Conservation (phyloP, 92 coral and sea anemone genomes). For the Paragorgia papillata region DNA sequence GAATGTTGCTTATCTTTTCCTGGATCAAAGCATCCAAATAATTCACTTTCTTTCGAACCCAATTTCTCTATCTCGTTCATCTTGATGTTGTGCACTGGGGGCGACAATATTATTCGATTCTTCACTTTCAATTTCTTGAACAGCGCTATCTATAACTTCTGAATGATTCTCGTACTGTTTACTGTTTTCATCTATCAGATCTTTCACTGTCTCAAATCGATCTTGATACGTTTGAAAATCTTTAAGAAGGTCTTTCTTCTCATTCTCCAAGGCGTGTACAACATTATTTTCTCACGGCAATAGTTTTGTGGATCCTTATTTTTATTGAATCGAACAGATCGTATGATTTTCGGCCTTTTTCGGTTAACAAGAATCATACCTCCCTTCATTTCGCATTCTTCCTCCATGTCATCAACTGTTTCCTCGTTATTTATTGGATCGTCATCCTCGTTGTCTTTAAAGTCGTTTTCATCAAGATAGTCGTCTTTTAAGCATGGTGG, state of each 20-base stretch:
- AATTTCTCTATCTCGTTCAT: slow-evolving; percentile 49
- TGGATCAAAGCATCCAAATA: too few relatives aligned
- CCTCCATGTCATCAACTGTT: slow-evolving; percentile 18
- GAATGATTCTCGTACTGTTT: slow-evolving; percentile 58
- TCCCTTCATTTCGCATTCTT: slow-evolving; percentile 56
- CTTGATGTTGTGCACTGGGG: slow-evolving; percentile 52
- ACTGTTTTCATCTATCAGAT: slow-evolving; percentile 36
- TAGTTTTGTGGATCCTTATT: slow-evolving; percentile 64
- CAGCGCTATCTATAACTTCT: slow-evolving; percentile 60
- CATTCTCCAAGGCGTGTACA: too few relatives aligned
- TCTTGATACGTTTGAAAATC: slow-evolving; percentile 56
- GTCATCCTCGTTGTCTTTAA: slow-evolving; percentile 55
- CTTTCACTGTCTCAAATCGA: slow-evolving; percentile 54
- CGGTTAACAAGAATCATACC: slow-evolving; percentile 63
- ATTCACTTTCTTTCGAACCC: slow-evolving; percentile 32
- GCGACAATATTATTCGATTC: slow-evolving; percentile 47
- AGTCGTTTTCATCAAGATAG: slow-evolving; percentile 60
- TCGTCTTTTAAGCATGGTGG: slow-evolving; percentile 26
- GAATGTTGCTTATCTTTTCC: slow-evolving; percentile 49
- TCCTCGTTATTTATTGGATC: slow-evolving; percentile 30
- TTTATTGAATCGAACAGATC: slow-evolving; percentile 66
- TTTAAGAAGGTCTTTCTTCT: slow-evolving; percentile 46
- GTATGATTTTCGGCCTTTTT: slow-evolving; percentile 56
- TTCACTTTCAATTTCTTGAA: slow-evolving; percentile 45
- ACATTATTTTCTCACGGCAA: slow-evolving; percentile 56